These are phyloP conservation scores for Lampropteryx suffumata DNA, from an alignment of 2,888 invertebrate genomes.

Conservation along the genomic window DNA sequence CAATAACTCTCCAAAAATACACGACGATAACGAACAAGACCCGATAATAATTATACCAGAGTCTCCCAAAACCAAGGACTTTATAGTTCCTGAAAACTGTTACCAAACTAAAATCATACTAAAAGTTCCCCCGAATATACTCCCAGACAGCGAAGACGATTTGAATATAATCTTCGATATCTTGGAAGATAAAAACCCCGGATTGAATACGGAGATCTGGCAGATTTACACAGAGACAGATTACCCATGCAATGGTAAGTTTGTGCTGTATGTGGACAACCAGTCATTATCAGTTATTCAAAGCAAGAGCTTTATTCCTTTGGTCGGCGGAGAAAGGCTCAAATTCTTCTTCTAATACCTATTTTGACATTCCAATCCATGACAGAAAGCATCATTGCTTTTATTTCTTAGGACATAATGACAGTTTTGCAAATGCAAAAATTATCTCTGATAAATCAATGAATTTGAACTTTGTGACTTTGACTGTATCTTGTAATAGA, in stretches of 20 bases:
- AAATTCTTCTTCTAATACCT: slow-evolving; percentile 55
- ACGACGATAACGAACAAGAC: slow-evolving; percentile 37
- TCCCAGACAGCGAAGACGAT: slow-evolving; percentile 65
- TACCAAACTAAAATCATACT: slow-evolving; percentile 55
- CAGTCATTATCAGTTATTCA: slow-evolving; percentile 59
- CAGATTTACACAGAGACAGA: slow-evolving; percentile 48
- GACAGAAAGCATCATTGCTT: too few relatives aligned
- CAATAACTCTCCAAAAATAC: slow-evolving; percentile 34
- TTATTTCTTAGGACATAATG: too few relatives aligned
- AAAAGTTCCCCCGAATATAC: slow-evolving; percentile 57
- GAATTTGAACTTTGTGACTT: background rate
- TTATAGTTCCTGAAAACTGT: slow-evolving; percentile 34
- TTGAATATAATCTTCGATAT: slow-evolving; percentile 66
- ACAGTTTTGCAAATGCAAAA: too few relatives aligned
- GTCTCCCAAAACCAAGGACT: slow-evolving; percentile 28
- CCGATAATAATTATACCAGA: slow-evolving; percentile 39
- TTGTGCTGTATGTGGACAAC: slow-evolving; percentile 57
- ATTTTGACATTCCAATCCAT: background rate
- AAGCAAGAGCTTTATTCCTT: slow-evolving; percentile 55
- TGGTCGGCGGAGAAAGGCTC: slow-evolving; percentile 60
- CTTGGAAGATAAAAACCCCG: slow-evolving; percentile 69
- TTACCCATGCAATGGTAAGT: slow-evolving; percentile 58
- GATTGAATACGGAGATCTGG: slow-evolving; percentile 68
- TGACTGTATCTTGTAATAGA: background rate
- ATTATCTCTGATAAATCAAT: too few relatives aligned